Conservation (phyloP, 2,888 invertebrate species). For the Melinaea marsaeus region DNA sequence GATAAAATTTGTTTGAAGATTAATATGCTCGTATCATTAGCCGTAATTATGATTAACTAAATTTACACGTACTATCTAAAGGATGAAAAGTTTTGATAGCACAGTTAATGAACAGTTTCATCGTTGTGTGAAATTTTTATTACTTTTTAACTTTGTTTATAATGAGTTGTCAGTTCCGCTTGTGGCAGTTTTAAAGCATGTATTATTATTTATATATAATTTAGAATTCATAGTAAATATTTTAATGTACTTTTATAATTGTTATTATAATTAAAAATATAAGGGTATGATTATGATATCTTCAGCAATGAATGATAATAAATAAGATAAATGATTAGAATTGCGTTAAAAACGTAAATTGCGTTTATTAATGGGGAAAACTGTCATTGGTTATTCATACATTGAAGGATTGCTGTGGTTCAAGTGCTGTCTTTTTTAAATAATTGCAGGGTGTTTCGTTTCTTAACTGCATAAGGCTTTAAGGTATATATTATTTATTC, state of each 20-base stretch:
- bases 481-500: background rate
- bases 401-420: background rate
- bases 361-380: background rate
- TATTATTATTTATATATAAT: background rate
- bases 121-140: constrained; percentile 23
- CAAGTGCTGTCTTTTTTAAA: background rate
- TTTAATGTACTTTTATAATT: no score
- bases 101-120: constrained; percentile 26
- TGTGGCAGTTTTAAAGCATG: background rate
- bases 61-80: no score
- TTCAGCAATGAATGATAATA: no score
- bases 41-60: background rate
- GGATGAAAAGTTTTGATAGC: constrained; percentile 23
- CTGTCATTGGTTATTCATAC: background rate
- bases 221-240: background rate
- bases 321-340: no score
- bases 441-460: background rate
- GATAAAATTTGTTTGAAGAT: background rate
- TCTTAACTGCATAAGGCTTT: background rate
- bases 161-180: constrained; percentile 22
- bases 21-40: background rate
- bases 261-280: no score
- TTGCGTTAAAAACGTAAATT: background rate
- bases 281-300: no score
- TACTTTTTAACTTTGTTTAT: constrained; percentile 28